Conservation (phyloP, 2,113 vertebrate genomes). For the Lampris megalopsis region DNA sequence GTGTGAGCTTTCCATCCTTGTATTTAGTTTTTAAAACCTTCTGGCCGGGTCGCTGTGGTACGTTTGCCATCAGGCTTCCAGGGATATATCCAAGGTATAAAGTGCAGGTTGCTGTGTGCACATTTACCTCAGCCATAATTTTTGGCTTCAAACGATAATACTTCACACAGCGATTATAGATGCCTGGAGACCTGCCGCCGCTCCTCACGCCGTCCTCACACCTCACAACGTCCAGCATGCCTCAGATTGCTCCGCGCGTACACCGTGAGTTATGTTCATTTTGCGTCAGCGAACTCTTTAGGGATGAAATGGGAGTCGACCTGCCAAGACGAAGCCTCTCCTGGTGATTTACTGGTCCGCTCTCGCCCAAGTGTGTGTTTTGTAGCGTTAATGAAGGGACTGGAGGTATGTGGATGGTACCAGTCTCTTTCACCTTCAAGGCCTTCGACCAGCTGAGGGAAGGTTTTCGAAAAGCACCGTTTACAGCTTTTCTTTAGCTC, state of each 20-base stretch:
- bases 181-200: conserved; percentile 36
- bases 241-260: conserved; percentile 32
- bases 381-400: conserved; percentile 78
- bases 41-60: background rate
- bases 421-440: conserved; percentile 76
- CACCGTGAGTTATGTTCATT: conserved; percentile 62
- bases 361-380: conserved; percentile 61
- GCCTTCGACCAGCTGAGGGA: conserved; percentile 61
- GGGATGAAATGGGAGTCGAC: conserved; percentile 73
- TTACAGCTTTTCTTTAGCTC: conserved; percentile 65
- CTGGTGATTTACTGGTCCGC: conserved; percentile 74
- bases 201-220: conserved; percentile 46
- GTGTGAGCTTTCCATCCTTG: background rate
- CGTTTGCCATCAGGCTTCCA: background rate
- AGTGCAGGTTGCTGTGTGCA: background rate
- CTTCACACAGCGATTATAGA: conserved; percentile 20
- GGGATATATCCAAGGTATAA: conserved; percentile 6
- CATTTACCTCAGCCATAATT: conserved; percentile 28
- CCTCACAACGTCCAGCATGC: conserved; percentile 34
- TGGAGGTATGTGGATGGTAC: conserved; percentile 77
- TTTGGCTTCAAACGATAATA: conserved; percentile 21
- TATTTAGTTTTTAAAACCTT: background rate
- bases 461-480: conserved; percentile 41
- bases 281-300: conserved; percentile 50
- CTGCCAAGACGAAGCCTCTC: conserved; percentile 75